These are phyloP conservation scores for Choristoneura fumiferana DNA, from an alignment of 1,140 invertebrate genomes.

Conservation along the genomic window DNA sequence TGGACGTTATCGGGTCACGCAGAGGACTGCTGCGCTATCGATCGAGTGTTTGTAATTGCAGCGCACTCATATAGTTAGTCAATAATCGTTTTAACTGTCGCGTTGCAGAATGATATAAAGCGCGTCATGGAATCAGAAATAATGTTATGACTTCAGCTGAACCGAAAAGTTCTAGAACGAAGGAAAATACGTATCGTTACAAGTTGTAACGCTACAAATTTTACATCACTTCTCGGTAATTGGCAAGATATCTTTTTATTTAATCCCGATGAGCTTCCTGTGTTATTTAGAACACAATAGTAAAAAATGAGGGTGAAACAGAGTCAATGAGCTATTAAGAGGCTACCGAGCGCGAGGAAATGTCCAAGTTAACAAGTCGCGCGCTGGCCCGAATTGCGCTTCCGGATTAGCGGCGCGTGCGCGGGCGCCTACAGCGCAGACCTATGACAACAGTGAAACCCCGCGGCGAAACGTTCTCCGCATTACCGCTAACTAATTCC, in stretches of 20 bases:
- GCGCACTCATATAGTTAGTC: not conserved
- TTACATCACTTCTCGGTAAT: too few species aligned
- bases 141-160: too few species aligned
- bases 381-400: conserved; percentile 42
- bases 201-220: too few species aligned
- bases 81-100: too few species aligned
- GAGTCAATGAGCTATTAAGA: not conserved
- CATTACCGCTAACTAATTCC: not conserved
- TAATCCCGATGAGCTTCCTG: too few species aligned
- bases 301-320: too few species aligned
- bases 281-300: too few species aligned
- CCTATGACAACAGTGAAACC: not conserved
- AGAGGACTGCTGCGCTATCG: conserved; percentile 12
- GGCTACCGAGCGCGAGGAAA: not conserved
- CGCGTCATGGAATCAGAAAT: too few species aligned
- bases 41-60: conserved; percentile 15
- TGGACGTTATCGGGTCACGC: conserved; percentile 4
- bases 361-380: conserved; percentile 15
- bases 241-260: too few species aligned
- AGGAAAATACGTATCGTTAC: too few species aligned
- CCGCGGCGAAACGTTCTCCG: not conserved
- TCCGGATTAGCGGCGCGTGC: conserved; percentile 38
- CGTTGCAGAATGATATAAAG: too few species aligned
- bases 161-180: too few species aligned
- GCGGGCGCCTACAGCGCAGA: not conserved